Evolutionary conservation across 2,797 vertebrate genomes (phyloP), one percentile per base, ranked within the genome.

Genomic region (Sebastes reedi): DNA sequence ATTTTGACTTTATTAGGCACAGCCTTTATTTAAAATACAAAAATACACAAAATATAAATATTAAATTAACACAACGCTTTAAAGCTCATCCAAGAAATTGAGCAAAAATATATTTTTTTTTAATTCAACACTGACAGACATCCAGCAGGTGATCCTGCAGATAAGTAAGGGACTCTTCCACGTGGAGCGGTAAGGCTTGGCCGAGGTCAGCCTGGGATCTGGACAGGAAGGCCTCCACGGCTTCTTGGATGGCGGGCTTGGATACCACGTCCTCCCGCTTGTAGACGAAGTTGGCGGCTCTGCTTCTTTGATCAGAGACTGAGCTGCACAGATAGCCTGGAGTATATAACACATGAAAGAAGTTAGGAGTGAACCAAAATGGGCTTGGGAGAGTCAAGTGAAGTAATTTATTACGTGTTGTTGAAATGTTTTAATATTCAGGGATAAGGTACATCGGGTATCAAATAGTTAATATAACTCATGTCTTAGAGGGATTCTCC

Each of bases 301-400:
- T 78, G 39, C 94, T 90, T 67, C 92, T 94, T 7, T 97, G 91
- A 24, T 98, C 95, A 0, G 68, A 91, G 29, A 95, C 85, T 0
- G 97, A 93, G 25, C 84, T 94, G 83, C 90, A 83, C 3, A 98
- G 92, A 79, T 96, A 96, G 54, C 95, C 98, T 99, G 94, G 87
- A 0, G 18, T 16, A 82, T 75, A 77, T 62, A 22, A 85, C 34
- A 82, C 24, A 68, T 34, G 3, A 10, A 25, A 72, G 14, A 75
- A 14, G n/a, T 72, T 61, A 67, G 8, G 13, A 60, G 27, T 71
- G 27, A 67, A 83, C 8, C 50, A 54, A 61, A 72, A 1, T 54
- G 46, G 13, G 5, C 3, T 69, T 32, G 2, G 24, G 9, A 74
- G 3, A 64, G 32, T 75, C n/a, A 60, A 20, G 25, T 30, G 16